Percentiles rank a stretch among this genome's conserved stretches.
These are phyloP conservation scores for Gadopsis marmoratus DNA, from an alignment of 2,797 vertebrate species.

Conservation along the genomic window DNA sequence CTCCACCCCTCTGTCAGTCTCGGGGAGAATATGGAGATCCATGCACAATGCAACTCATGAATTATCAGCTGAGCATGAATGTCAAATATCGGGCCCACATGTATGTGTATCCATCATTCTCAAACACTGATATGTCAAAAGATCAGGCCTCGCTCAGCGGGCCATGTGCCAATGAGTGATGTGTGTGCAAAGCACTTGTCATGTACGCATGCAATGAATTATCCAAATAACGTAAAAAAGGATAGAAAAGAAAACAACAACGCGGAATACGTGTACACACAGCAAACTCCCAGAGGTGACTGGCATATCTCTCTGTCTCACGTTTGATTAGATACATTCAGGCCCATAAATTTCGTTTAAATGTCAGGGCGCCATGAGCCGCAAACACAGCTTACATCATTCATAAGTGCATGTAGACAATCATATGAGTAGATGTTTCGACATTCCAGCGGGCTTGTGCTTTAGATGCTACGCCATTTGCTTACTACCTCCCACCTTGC, in stretches of 20 bases:
- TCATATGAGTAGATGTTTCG: conserved; percentile 32
- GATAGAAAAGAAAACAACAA: conserved; percentile 32
- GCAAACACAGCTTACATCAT: conserved; percentile 42
- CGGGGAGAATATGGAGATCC: conserved; percentile 44
- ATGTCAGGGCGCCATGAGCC: conserved; percentile 51
- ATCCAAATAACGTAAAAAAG: conserved; percentile 62
- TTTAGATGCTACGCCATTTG: conserved; percentile 54
- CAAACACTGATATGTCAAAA: conserved; percentile 58
- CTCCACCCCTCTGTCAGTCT: conserved; percentile 63
- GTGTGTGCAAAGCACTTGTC: conserved; percentile 55
- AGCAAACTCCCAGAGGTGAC: conserved; percentile 27
- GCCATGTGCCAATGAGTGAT: conserved; percentile 47
- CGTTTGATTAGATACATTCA: conserved; percentile 58
- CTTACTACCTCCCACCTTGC: conserved; percentile 59
- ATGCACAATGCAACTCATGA: conserved; percentile 75
- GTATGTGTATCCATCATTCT: conserved; percentile 74
- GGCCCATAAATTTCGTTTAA: conserved; percentile 55
- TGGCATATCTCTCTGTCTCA: conserved; percentile 24
- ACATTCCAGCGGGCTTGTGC: conserved; percentile 50
- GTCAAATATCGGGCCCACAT: conserved; percentile 66
- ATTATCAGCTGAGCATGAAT: conserved; percentile 77
- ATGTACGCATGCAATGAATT: conserved; percentile 72
- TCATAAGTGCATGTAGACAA: conserved; percentile 45
- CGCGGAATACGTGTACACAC: conserved; percentile 18
- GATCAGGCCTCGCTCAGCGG: conserved; percentile 52